Evolutionary conservation across 2,888 invertebrate species (phyloP).

Genomic region (Melanostoma scalare): DNA sequence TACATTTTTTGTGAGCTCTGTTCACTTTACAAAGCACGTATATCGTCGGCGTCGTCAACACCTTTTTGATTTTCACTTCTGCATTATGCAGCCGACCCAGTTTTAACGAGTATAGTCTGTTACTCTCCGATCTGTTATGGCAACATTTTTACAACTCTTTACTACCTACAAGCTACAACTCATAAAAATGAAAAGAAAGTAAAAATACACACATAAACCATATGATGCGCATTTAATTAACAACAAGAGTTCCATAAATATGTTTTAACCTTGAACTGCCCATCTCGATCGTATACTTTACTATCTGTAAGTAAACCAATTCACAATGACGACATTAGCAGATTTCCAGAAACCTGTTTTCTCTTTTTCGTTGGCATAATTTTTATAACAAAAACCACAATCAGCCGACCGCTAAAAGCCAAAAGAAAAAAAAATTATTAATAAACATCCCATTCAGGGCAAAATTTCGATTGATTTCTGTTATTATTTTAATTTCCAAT

Average conservation of each 20-base stretch:
- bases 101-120: not conserved
- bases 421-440: not conserved
- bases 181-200: constrained; percentile 49
- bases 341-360: not conserved
- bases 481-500: not conserved
- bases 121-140: not conserved
- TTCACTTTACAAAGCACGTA: no score
- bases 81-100: constrained; percentile 10
- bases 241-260: constrained; percentile 31
- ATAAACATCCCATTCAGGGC: not conserved
- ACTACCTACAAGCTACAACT: constrained; percentile 1
- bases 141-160: constrained; percentile 1
- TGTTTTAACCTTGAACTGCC: constrained; percentile 57
- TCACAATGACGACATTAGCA: not conserved
- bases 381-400: constrained; percentile 19
- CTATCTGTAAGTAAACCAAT: constrained; percentile 17
- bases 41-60: no score
- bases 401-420: not conserved
- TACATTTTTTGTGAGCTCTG: no score
- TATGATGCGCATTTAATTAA: constrained; percentile 30
- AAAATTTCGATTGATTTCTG: constrained; percentile 3
- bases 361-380: constrained; percentile 2
- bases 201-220: constrained; percentile 18
- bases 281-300: not conserved
- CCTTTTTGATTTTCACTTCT: not conserved